Percentiles rank a stretch among this genome's conserved stretches.
phyloP scores from a whole-genome alignment of 2,888 invertebrate species.

The Lasioglossum zephyrum region DNA sequence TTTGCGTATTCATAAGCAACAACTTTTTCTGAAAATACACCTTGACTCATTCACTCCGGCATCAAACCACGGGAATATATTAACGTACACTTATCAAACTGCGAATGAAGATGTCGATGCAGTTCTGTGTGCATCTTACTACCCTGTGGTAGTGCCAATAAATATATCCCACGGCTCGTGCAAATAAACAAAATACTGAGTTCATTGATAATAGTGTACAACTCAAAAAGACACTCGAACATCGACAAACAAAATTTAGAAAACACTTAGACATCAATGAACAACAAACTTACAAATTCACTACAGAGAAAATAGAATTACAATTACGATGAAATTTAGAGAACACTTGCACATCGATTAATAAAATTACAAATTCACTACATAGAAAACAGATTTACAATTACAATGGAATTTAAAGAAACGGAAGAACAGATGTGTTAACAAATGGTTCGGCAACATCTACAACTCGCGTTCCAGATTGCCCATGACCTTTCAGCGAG shows the following conservation, averaged over 20 bases:
- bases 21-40: conserved; percentile 27
- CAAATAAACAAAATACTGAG: background rate
- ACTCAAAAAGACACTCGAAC: background rate
- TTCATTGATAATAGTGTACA: background rate
- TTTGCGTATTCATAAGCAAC: background rate
- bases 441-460: background rate
- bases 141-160: conserved; percentile 53
- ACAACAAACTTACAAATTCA: background rate
- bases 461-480: background rate
- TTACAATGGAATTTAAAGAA: background rate
- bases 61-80: background rate
- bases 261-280: background rate
- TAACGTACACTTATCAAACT: background rate
- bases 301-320: background rate
- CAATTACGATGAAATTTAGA: no score
- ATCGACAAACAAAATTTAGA: background rate
- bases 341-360: background rate
- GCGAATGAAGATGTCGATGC: conserved; percentile 17
- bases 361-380: background rate
- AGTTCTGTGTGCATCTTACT: conserved; percentile 53
- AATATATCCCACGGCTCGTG: background rate
- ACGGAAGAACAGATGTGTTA: background rate
- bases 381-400: background rate
- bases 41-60: conserved; percentile 1
- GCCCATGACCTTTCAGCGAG: background rate